These are phyloP conservation scores for Synanthedon myopaeformis DNA, from an alignment of 2,888 invertebrate genomes.

Conservation along the genomic window DNA sequence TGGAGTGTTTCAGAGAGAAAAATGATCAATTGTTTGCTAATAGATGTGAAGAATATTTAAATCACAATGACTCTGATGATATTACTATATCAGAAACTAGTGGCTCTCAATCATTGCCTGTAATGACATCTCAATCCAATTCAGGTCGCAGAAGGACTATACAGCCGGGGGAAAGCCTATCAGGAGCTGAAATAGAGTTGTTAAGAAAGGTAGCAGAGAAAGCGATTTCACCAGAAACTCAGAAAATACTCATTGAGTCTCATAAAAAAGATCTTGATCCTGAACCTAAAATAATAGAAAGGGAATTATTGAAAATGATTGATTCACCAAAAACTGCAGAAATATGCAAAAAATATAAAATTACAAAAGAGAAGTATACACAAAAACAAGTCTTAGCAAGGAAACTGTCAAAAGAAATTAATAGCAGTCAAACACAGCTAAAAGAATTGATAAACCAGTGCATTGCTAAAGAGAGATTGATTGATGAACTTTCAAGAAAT, in stretches of 20 bases:
- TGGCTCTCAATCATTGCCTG: constrained; percentile 58
- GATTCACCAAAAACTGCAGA: constrained; percentile 61
- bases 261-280: constrained; percentile 66
- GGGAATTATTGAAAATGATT: constrained; percentile 65
- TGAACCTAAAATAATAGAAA: constrained; percentile 66
- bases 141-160: constrained; percentile 69
- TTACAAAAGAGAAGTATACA: constrained; percentile 61
- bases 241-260: constrained; percentile 68
- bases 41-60: constrained; percentile 72
- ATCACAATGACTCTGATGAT: constrained; percentile 63
- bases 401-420: constrained; percentile 71
- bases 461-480: constrained; percentile 77
- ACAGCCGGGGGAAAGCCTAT: constrained; percentile 72
- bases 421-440: constrained; percentile 75
- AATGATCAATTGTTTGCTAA: constrained; percentile 76
- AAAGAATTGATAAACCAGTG: constrained; percentile 78
- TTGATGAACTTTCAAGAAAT: constrained; percentile 72
- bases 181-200: constrained; percentile 70
- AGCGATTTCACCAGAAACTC: constrained; percentile 64
- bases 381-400: constrained; percentile 61
- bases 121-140: constrained; percentile 61
- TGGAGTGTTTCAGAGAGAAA: constrained; percentile 77
- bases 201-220: constrained; percentile 72
- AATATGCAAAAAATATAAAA: constrained; percentile 66
- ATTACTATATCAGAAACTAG: constrained; percentile 64